phyloP scores from a whole-genome alignment of 2,797 vertebrate genomes.

The Sandelia bainsii region DNA sequence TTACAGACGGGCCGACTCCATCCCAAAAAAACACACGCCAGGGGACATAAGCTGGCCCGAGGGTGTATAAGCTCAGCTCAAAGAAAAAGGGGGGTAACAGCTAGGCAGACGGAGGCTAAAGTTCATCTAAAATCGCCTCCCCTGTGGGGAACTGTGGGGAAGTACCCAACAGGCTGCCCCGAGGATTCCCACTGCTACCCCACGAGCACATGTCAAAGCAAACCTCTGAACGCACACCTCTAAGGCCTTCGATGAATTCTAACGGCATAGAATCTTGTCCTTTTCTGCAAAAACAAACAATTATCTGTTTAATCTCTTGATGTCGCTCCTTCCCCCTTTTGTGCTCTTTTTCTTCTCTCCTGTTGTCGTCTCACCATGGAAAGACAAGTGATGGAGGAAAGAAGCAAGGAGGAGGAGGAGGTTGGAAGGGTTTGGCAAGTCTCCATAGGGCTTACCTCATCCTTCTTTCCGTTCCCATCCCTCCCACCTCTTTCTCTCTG shows the following conservation, averaged over 20 bases:
- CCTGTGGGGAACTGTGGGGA: slow-evolving; percentile 43
- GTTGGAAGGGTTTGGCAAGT: slow-evolving; percentile 47
- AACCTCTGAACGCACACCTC: slow-evolving; percentile 28
- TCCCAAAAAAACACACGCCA: slow-evolving; percentile 51
- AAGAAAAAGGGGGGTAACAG: slow-evolving; percentile 32
- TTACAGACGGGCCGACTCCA: slow-evolving; percentile 76
- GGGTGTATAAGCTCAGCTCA: slow-evolving; percentile 36
- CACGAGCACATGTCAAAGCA: slow-evolving; percentile 23
- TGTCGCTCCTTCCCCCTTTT: slow-evolving; percentile 39
- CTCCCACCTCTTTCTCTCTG: slow-evolving; percentile 62
- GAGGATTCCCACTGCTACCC: slow-evolving; percentile 32
- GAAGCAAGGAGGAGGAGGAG: slow-evolving; percentile 41
- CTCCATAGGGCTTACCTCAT: slow-evolving; percentile 76
- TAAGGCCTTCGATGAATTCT: slow-evolving; percentile 34
- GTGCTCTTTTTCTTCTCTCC: slow-evolving; percentile 26
- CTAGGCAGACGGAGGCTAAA: slow-evolving; percentile 40
- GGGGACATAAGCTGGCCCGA: slow-evolving; percentile 39
- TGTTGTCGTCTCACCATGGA: slow-evolving; percentile 37
- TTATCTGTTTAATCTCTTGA: slow-evolving; percentile 51
- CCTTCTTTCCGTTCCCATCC: slow-evolving; percentile 74
- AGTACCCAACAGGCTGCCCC: slow-evolving; percentile 20
- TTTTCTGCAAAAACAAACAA: slow-evolving; percentile 42
- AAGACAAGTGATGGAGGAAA: slow-evolving; percentile 43
- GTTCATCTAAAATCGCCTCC: slow-evolving; percentile 49
- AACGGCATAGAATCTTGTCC: slow-evolving; percentile 10